phyloP scores from a whole-genome alignment of 2,113 vertebrate genomes.

The Oryctolagus cuniculus region DNA sequence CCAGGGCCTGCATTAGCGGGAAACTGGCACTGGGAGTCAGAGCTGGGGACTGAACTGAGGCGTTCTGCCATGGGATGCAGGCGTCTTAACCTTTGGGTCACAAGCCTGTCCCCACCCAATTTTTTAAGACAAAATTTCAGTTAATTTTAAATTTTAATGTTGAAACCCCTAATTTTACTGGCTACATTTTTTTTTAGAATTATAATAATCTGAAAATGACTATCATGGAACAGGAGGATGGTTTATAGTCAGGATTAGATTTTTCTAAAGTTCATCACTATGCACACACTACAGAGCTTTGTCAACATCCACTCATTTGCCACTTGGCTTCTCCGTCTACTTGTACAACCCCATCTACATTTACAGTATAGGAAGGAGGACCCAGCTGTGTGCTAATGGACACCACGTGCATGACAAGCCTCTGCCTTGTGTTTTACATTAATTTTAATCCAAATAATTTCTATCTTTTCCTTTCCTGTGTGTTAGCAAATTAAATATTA shows the following conservation, averaged over 20 bases:
- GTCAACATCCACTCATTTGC: background rate
- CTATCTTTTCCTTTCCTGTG: background rate
- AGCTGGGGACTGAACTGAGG: no score
- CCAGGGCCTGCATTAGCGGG: no score
- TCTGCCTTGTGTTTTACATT: background rate
- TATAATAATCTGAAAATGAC: conserved; percentile 10
- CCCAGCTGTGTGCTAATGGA: background rate
- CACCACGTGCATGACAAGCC: background rate
- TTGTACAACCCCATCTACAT: background rate
- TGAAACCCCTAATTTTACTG: conserved; percentile 8
- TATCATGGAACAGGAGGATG: background rate
- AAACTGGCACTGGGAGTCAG: no score
- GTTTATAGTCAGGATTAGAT: background rate
- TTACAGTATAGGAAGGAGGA: background rate
- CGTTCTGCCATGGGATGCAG: no score
- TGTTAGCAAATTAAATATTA: background rate
- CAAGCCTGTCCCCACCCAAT: no score
- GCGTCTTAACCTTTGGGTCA: no score
- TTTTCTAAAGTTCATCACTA: conserved; percentile 5
- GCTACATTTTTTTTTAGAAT: no score
- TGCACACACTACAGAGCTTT: background rate
- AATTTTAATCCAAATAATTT: conserved; percentile 1
- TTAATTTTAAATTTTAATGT: conserved; percentile 7
- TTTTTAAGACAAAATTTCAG: background rate
- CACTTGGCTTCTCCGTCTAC: background rate